Evolutionary conservation across 2,888 invertebrate species (phyloP), one percentile per base, ranked within the genome.

Genomic region (Caenorhabditis zanzibari): DNA sequence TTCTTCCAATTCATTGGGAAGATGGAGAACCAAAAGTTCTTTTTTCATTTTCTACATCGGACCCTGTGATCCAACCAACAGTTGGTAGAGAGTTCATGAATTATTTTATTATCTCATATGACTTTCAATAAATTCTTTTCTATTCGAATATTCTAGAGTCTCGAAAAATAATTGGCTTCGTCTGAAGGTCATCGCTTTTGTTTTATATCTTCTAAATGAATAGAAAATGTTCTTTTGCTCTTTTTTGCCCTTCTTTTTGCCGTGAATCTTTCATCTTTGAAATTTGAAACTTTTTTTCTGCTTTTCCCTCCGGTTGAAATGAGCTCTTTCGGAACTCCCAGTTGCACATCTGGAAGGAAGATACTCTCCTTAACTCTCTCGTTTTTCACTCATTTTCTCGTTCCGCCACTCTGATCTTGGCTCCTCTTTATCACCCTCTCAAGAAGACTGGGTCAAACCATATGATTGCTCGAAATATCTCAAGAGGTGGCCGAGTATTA

Each of bases 351-450:
- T 82, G 77, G 77, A 64, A 72, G 77, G 77, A 64, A 72, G 73
- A 66, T 74, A 49, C 69, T 41, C 41, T 64, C 28, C 1, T 47
- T 64, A 56, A 49, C 22, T 41, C 56, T 59, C 64, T 54, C 3
- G 47, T 47, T 38, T 66, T 32, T 56, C 52, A 14, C 68, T 52
- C 54, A 26, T 61, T 77, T 77, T 41, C 63, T 14, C 44, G 38
- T 41, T 61, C 22, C 44, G 52, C 38, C 74, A 59, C 76, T 68
- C 59, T 66, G 68, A 77, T 76, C 76, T 76, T 77, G 71, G 79
- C 71, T 79, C 64, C 79, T 72, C 71, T 79, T 79, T 79, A 79
- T 79, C 71, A 79, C 79, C 79, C 79, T 79, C 79, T 79, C 79
- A 72, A 79, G n/a, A 63, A 35, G 24, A 26, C 24, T 63, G 79